Evolutionary conservation across 2,113 vertebrate genomes (phyloP), one percentile per base, ranked within the genome.

Genomic region (Mobula hypostoma): DNA sequence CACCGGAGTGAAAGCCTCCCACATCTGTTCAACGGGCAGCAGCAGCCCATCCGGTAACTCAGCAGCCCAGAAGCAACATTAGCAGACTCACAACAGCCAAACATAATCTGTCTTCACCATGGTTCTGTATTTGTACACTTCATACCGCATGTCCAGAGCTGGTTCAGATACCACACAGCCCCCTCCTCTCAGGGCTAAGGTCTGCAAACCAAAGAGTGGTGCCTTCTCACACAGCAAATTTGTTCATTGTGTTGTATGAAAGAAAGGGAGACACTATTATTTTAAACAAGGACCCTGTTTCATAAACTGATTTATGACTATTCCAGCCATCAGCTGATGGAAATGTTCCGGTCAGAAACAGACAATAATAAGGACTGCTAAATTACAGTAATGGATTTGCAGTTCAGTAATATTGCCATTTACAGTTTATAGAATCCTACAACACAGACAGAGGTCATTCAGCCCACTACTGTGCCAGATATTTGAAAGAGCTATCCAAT

Each of bases 321-420:
- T 48, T 36, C 70, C 48, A 21, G 72, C 90, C 36, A 74, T 48
- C 24, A 70, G 2, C 21, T 93, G 91, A 93, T 48, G 21, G 68
- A 93, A 93, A 48, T 70, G 7, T 93, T 93, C 68, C 36, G 40
- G 19, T 93, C 85, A 90, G 61, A n/a, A 90, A 66, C 61, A 68
- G 85, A 17, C 15, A 7, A 19, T 74, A 74, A 68, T 15, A 56
- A 27, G 36, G 72, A 74, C 91, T 56, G 19, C 68, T 72, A 40
- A 93, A 93, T 93, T 93, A 21, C 91, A 74, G 68, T 93, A 40
- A 93, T 56, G 24, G 91, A 93, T 93, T 56, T 93, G 85, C 29
- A 68, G 85, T 14, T 19, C n/a, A 32, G 85, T 15, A 32, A 66
- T 19, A 66, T 32, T 90, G 8, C 61, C 29, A 90, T 66, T 90